Conservation (phyloP, 2,797 vertebrate genomes). For the Distichodus sexfasciatus region DNA sequence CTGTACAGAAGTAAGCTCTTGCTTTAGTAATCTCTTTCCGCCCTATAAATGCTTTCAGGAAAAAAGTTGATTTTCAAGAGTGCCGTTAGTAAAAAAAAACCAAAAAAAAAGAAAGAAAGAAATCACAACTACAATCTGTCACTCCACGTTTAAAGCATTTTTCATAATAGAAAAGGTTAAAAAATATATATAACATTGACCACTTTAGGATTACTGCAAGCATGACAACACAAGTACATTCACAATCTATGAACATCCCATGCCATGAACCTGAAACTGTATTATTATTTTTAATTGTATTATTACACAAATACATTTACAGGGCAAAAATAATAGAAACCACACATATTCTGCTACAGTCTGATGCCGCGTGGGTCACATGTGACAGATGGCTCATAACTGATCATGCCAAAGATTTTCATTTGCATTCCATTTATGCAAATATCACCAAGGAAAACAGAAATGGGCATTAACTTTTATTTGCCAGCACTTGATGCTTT, state of each 20-base stretch:
- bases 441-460: background rate
- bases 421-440: background rate
- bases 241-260: too few species aligned
- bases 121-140: background rate
- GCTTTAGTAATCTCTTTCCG: slow-evolving; percentile 3
- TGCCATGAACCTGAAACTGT: too few species aligned
- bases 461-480: background rate
- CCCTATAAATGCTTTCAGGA: slow-evolving; percentile 7
- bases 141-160: background rate
- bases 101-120: too few species aligned
- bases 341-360: too few species aligned
- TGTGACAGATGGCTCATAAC: background rate
- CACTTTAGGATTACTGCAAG: background rate
- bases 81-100: slow-evolving; percentile 23
- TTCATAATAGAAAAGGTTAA: background rate
- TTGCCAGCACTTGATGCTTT: background rate
- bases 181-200: background rate
- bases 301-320: too few species aligned
- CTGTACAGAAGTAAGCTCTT: background rate
- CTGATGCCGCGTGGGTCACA: too few species aligned
- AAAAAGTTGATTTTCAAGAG: slow-evolving; percentile 3
- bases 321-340: too few species aligned
- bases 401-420: background rate
- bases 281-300: too few species aligned
- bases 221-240: background rate